These are phyloP conservation scores for Xylocopa sonorina DNA, from an alignment of 1,140 invertebrate genomes.

Conservation along the genomic window DNA sequence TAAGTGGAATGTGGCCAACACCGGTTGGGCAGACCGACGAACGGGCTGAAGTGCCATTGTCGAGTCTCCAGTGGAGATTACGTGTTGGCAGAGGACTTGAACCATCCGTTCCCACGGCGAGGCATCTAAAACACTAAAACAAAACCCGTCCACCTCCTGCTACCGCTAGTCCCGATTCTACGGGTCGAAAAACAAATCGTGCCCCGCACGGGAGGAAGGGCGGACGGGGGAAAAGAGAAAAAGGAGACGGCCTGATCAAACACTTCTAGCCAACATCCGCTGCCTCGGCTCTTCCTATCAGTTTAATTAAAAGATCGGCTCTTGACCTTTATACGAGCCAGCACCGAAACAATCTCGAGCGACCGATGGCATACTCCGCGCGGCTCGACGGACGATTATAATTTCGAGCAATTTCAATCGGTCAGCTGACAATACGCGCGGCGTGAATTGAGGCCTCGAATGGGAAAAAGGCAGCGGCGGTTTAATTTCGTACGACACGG, in stretches of 20 bases:
- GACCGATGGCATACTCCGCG: neutral
- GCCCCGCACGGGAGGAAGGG: slow-evolving; percentile 51
- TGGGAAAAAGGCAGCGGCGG: too few species aligned
- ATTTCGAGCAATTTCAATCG: slow-evolving; percentile 26
- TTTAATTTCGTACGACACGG: too few species aligned
- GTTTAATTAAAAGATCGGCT: slow-evolving; percentile 50
- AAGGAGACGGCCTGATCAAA: slow-evolving; percentile 68
- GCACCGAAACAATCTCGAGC: slow-evolving; percentile 39
- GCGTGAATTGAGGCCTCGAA: neutral
- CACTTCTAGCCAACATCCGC: slow-evolving; percentile 59
- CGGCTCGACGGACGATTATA: slow-evolving; percentile 13
- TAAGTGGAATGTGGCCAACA: slow-evolving; percentile 28
- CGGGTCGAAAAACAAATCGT: slow-evolving; percentile 69
- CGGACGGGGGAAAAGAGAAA: too few species aligned
- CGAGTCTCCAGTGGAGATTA: slow-evolving; percentile 54
- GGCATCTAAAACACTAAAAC: slow-evolving; percentile 77
- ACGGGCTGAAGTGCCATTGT: slow-evolving; percentile 60
- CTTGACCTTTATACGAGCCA: slow-evolving; percentile 44
- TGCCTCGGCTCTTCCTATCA: slow-evolving; percentile 38
- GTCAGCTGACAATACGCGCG: neutral
- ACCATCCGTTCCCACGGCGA: slow-evolving; percentile 75
- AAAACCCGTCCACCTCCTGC: slow-evolving; percentile 65
- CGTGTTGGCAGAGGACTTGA: slow-evolving; percentile 43
- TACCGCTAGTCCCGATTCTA: slow-evolving; percentile 33
- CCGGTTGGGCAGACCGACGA: slow-evolving; percentile 5